Evolutionary conservation across 2,797 vertebrate genomes (phyloP).

Genomic region (Lindbergichthys nudifrons): DNA sequence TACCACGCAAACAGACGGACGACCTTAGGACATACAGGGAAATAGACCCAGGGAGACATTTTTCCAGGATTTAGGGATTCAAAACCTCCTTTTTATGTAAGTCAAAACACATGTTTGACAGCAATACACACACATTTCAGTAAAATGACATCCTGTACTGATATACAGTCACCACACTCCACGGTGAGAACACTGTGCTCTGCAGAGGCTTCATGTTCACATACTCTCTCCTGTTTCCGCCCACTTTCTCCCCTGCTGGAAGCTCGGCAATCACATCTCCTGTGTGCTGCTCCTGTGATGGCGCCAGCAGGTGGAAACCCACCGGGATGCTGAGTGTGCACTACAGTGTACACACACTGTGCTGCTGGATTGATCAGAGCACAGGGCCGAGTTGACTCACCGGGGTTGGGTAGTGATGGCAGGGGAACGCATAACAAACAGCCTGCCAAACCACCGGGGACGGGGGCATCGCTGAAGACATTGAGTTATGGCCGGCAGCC

Average conservation of each 20-base stretch:
- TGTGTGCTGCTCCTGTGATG: constrained; percentile 66
- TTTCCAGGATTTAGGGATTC: background rate
- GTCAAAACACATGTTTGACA: constrained; percentile 23
- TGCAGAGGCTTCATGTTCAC: constrained; percentile 48
- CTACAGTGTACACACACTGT: constrained; percentile 28
- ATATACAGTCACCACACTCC: constrained; percentile 51
- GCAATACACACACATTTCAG: constrained; percentile 9
- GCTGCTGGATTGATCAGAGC: constrained; percentile 66
- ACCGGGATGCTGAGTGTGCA: constrained; percentile 64
- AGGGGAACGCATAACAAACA: constrained; percentile 63
- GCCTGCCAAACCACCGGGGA: constrained; percentile 48
- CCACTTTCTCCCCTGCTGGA: constrained; percentile 59
- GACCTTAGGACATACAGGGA: constrained; percentile 35
- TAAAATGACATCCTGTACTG: constrained; percentile 47
- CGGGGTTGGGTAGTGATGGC: constrained; percentile 46
- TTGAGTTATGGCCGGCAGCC: constrained; percentile 49
- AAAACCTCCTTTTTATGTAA: constrained; percentile 20
- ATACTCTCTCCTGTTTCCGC: constrained; percentile 51
- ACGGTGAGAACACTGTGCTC: constrained; percentile 28
- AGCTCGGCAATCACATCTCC: constrained; percentile 70
- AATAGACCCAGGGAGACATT: constrained; percentile 17
- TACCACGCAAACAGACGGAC: constrained; percentile 12
- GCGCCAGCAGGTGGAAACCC: constrained; percentile 68
- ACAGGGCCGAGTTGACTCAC: constrained; percentile 52
- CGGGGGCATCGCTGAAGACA: constrained; percentile 24